Evolutionary conservation across 2,888 invertebrate species (phyloP).

Genomic region (Carpatolechia fugitivella): DNA sequence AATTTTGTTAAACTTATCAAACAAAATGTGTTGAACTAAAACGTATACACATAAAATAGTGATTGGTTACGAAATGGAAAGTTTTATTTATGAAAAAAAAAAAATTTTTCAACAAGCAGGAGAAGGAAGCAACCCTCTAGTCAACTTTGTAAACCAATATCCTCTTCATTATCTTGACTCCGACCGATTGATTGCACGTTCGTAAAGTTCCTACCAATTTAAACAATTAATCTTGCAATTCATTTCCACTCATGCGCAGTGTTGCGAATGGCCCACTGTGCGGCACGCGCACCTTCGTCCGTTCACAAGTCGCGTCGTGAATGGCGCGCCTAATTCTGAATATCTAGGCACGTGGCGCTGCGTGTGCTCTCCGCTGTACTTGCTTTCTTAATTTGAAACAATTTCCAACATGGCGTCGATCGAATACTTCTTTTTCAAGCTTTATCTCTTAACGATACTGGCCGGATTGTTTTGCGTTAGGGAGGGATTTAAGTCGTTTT

Average conservation of each 20-base stretch:
- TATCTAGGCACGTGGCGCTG: slow-evolving; percentile 59
- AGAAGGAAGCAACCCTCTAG: not conserved
- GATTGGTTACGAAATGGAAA: too few species aligned
- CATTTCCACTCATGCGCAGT: slow-evolving; percentile 54
- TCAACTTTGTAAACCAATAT: not conserved
- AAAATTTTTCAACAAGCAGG: not conserved
- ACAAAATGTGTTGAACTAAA: too few species aligned
- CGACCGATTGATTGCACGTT: not conserved
- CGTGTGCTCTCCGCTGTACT: slow-evolving; percentile 33
- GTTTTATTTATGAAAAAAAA: too few species aligned
- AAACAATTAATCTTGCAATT: slow-evolving; percentile 63
- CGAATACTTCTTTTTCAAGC: not conserved
- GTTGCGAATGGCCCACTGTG: slow-evolving; percentile 38
- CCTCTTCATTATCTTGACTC: not conserved
- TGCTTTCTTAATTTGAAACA: slow-evolving; percentile 11
- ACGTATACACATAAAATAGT: too few species aligned
- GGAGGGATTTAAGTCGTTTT: not conserved
- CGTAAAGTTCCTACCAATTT: slow-evolving; percentile 31
- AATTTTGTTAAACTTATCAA: too few species aligned
- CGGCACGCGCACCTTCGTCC: slow-evolving; percentile 38
- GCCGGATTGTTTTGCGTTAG: not conserved
- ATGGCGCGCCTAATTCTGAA: slow-evolving; percentile 68
- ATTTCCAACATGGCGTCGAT: not conserved
- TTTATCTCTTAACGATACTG: not conserved
- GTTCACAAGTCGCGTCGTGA: slow-evolving; percentile 40